Evolutionary conservation across 2,797 vertebrate species (phyloP).

Genomic region (Sebastes hubbsi): DNA sequence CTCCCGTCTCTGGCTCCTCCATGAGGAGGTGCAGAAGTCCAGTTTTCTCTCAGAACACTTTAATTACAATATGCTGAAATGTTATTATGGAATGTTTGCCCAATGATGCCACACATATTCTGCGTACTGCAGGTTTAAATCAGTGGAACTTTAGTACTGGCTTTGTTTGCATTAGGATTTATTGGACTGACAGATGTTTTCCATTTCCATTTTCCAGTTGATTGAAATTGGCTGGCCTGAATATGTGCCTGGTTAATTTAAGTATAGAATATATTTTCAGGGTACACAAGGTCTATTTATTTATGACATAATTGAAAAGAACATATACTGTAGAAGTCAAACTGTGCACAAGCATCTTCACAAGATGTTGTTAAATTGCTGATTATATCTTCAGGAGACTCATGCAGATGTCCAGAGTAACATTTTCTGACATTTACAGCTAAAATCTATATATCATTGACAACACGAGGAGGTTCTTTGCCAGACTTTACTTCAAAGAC

Average conservation of each 20-base stretch:
- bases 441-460: constrained; percentile 1
- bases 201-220: background rate
- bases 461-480: background rate
- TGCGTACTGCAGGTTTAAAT: background rate
- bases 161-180: constrained; percentile 11
- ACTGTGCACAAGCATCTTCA: background rate
- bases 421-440: constrained; percentile 42
- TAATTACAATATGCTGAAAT: too few species aligned
- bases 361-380: background rate
- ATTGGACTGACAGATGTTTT: constrained; percentile 13
- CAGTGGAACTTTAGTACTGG: background rate
- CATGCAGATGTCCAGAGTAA: background rate
- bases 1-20: too few species aligned
- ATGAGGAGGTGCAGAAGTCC: too few species aligned
- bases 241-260: background rate
- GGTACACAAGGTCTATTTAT: background rate
- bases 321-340: background rate
- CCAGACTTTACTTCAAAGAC: background rate
- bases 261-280: background rate
- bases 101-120: too few species aligned
- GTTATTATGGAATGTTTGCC: too few species aligned
- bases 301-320: background rate
- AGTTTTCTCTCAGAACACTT: too few species aligned
- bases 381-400: constrained; percentile 1
- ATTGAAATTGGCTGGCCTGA: background rate